Conservation (phyloP, 2,113 vertebrate genomes). For the Crotalus viridis region DNA sequence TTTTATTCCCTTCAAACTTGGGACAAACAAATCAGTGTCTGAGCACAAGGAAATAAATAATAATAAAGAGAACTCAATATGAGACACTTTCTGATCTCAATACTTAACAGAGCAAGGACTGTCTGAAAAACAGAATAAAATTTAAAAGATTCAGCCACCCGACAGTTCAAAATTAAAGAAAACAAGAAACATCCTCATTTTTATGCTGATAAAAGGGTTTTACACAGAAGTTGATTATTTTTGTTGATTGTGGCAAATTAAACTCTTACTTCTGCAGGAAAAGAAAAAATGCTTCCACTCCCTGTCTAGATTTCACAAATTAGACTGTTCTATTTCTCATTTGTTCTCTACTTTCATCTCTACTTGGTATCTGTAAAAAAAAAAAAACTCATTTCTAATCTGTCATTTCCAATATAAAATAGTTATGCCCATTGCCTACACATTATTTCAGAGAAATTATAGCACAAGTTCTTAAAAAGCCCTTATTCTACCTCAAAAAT, state of each 20-base stretch:
- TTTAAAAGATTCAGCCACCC: neutral
- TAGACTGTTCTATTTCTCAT: neutral
- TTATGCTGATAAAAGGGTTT: neutral
- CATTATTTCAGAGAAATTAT: neutral
- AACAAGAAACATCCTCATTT: neutral
- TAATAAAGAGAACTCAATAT: neutral
- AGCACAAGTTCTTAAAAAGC: neutral
- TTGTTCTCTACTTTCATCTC: neutral
- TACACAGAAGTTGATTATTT: neutral
- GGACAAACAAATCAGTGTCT: neutral
- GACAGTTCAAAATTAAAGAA: neutral
- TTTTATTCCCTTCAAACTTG: fast-evolving
- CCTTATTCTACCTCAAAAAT: neutral
- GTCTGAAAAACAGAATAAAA: neutral
- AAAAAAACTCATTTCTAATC: neutral
- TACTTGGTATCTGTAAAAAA: neutral
- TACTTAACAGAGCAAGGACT: neutral
- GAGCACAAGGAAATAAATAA: neutral
- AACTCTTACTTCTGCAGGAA: neutral
- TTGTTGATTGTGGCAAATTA: neutral
- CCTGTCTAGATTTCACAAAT: neutral
- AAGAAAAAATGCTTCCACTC: neutral
- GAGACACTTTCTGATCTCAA: neutral
- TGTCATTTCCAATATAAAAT: neutral
- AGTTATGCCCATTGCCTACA: neutral